phyloP scores from a whole-genome alignment of 1,140 invertebrate genomes.

The Zaprionus africanus region DNA sequence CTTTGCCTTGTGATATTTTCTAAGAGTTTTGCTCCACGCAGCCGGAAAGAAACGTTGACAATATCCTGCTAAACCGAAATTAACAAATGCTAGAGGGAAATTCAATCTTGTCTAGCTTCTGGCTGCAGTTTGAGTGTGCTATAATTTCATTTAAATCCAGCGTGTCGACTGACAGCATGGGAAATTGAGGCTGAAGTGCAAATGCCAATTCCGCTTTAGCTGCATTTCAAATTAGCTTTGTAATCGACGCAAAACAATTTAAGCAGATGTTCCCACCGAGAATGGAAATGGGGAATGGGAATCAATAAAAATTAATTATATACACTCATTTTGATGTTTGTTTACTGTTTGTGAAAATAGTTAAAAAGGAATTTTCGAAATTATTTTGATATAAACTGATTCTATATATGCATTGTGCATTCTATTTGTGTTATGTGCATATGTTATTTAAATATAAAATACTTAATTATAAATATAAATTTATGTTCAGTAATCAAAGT shows the following conservation, averaged over 20 bases:
- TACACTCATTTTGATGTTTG: background rate
- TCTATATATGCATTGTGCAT: background rate
- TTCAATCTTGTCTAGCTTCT: constrained; percentile 9
- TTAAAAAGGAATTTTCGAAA: background rate
- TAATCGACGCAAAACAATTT: constrained; percentile 17
- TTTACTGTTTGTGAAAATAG: background rate
- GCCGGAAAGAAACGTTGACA: constrained; percentile 64
- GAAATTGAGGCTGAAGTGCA: constrained; percentile 71
- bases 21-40: constrained; percentile 23
- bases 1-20: constrained; percentile 52
- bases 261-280: constrained; percentile 4
- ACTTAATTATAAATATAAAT: too few species aligned
- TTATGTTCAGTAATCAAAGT: too few species aligned
- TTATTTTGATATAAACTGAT: background rate
- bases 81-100: constrained; percentile 50
- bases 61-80: constrained; percentile 73
- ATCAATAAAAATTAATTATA: constrained; percentile 48
- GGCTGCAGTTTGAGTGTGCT: constrained; percentile 22
- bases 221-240: constrained; percentile 31
- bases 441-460: too few species aligned
- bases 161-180: constrained; percentile 17
- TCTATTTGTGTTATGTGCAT: background rate
- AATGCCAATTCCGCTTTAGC: constrained; percentile 40
- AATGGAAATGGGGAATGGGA: constrained; percentile 20
- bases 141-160: constrained; percentile 60